Conservation (phyloP, 2,113 vertebrate species). For the Aptenodytes patagonicus region DNA sequence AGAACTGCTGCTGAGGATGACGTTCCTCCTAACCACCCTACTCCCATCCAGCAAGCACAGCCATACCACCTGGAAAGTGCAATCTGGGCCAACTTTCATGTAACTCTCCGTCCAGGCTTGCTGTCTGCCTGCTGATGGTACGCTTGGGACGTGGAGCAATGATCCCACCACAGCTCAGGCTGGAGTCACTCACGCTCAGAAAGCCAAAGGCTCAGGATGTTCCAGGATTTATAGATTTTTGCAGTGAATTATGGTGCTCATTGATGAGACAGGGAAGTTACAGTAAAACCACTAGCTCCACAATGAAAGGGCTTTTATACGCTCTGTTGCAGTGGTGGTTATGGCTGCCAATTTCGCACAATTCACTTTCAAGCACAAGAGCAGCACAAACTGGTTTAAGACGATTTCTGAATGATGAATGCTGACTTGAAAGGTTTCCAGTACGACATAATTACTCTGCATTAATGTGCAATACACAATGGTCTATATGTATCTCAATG, state of each 20-base stretch:
- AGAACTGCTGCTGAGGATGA: neutral
- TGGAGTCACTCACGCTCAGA: neutral
- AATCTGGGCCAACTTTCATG: conserved; percentile 6
- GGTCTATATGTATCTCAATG: conserved; percentile 52
- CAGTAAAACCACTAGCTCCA: conserved; percentile 13
- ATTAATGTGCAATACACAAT: conserved; percentile 51
- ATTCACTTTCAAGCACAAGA: conserved; percentile 47
- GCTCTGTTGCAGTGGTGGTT: conserved; percentile 17
- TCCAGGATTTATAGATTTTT: conserved; percentile 51
- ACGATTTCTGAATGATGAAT: conserved; percentile 60
- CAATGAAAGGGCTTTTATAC: conserved; percentile 60
- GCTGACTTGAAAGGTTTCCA: conserved; percentile 58
- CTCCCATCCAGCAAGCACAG: neutral
- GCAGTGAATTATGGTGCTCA: conserved; percentile 43
- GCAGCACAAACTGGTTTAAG: conserved; percentile 52
- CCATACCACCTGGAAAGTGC: neutral
- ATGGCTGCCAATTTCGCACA: conserved; percentile 24
- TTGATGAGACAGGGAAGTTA: conserved; percentile 44
- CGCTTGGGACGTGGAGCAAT: neutral
- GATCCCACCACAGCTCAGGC: neutral
- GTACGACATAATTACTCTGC: conserved; percentile 35
- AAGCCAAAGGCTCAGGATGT: conserved; percentile 25
- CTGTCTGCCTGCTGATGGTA: conserved; percentile 8
- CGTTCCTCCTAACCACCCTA: neutral
- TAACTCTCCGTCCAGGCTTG: conserved; percentile 11